Base-by-base conservation (phyloP, 2,113 vertebrate genomes). In the Rhegmatorhina hoffmannsi region DNA sequence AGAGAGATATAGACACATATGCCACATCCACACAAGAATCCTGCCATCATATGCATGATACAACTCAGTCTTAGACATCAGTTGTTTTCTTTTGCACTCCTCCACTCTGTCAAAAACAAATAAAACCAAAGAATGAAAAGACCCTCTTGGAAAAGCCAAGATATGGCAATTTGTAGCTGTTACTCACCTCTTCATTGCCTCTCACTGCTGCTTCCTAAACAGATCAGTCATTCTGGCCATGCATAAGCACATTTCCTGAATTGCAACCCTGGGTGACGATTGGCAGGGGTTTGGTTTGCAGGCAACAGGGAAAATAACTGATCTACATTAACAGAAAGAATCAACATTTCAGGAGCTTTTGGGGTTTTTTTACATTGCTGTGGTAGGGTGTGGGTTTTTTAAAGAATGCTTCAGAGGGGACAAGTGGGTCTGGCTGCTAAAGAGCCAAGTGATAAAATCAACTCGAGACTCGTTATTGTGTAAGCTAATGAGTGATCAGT, bases 51-150 rank as follows among this genome's bases (percentile, higher is more conserved):
- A 44, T 79, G 36, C 40, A 56, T 47, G 69, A 62, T 84, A 91
- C 90, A 63, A 59, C 86, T 75, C 67, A 85, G 38, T 81, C 69
- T 78, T 17, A 90, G 59, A 72, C 84, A 90, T 84, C 62, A 47
- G 84, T 95, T 90, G 85, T 79, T 96, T 91, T 46, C 73, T 88
- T 84, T 93, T 85, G 58, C 78, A 84, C 55, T 87, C 68, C 77
- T 93, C 68, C 78, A 52, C 60, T 59, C 69, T 60, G 66, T 28
- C 77, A 90, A 81, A 89, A 95, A 44, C 69, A 82, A 94, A 94
- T 40, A 94, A 89, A 93, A 92, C 63, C 66, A 89, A 78, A 77
- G 55, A 80, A 83, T 3, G 10, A 85, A 52, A 91, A 83, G 84
- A 72, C 67, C 76, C 82, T 90, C 72, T 58, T 38, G 34, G 63